These are phyloP conservation scores for Oceanodroma leucorhoa DNA, from an alignment of 2,797 vertebrate genomes.

Conservation along the genomic window DNA sequence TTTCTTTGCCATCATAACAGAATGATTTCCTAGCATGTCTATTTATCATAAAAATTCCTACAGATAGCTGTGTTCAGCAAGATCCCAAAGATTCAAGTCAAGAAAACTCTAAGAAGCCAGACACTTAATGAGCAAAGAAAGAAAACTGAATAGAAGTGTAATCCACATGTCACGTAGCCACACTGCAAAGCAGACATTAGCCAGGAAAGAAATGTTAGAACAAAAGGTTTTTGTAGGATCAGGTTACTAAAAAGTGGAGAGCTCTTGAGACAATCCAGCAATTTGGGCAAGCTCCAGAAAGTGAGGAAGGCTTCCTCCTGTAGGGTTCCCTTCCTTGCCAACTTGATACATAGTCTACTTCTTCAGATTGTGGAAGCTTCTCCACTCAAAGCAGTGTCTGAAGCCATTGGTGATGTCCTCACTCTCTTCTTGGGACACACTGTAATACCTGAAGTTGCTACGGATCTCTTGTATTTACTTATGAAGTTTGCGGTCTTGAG, in stretches of 20 bases:
- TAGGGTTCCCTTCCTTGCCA: background rate
- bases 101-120: background rate
- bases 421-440: background rate
- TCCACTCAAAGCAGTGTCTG: background rate
- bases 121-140: background rate
- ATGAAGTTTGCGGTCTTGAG: background rate
- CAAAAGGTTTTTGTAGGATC: background rate
- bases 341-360: background rate
- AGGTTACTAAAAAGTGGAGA: background rate
- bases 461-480: background rate
- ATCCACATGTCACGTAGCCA: background rate
- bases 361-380: background rate
- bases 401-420: background rate
- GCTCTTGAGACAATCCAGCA: background rate
- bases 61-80: background rate
- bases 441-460: background rate
- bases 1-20: background rate
- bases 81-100: background rate
- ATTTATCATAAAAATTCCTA: background rate
- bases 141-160: background rate
- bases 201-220: background rate
- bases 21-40: background rate
- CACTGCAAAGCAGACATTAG: background rate
- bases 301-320: background rate
- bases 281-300: background rate